Evolutionary conservation across 2,113 vertebrate genomes (phyloP), one percentile per base, ranked within the genome.

Genomic region (Eretmochelys imbricata): DNA sequence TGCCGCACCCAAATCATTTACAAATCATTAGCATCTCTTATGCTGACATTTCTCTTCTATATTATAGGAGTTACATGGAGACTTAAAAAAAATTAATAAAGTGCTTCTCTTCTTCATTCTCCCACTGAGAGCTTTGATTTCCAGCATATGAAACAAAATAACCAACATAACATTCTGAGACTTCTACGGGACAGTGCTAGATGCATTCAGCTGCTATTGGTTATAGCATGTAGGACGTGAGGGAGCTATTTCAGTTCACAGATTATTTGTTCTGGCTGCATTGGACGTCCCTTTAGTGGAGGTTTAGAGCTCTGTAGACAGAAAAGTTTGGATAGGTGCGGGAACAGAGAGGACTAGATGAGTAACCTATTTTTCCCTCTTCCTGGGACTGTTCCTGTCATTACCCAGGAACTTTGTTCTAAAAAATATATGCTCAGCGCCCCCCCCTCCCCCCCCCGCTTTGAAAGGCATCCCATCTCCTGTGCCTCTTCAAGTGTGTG

Each of bases 51-150:
- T 95, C 92, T 87, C 96, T 97, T 96, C 94, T 92, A 87, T 94
- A 90, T 94, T 96, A 93, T 54, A 96, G 96, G 97, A 97, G 95
- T 97, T 98, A 96, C 92, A 89, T 27, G 13, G 88, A 96, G 95
- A 97, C 96, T 75, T 89, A 96, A 97, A 96, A 96, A 98, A 98
- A 96, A 97, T 97, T 98, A 98, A 98, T 98, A 98, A 98, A 98
- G 97, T 97, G 96, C 95, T 98, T 97, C 96, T 96, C 96, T 91
- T 94, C 97, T 96, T 98, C 97, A 97, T 98, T 98, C 98, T 97
- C 97, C 98, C 98, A 92, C 94, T 55, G 97, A 98, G 97, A 96
- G 96, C 97, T 94, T 97, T 97, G 95, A 97, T 98, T 95, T 98
- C 97, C 97, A 96, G 95, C 83, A 94, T 96, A 97, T 91, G 96